Conservation (phyloP, 2,113 vertebrate genomes). For the Zosterops borbonicus region DNA sequence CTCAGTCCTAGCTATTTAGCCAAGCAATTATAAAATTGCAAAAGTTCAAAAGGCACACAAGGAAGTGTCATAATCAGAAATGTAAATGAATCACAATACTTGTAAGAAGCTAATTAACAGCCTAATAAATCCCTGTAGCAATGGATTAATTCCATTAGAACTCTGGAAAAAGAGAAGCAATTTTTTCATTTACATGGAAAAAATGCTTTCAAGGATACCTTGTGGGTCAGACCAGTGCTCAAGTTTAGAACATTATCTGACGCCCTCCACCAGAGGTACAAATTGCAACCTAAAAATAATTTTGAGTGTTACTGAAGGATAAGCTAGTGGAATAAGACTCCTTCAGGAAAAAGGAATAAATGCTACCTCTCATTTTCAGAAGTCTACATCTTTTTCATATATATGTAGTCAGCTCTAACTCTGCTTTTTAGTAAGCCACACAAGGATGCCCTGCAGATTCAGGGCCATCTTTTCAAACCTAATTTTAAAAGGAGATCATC, state of each 20-base stretch:
- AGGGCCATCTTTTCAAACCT: neutral
- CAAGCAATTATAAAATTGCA: conserved; percentile 10
- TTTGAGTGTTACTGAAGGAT: neutral
- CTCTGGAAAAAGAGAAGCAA: neutral
- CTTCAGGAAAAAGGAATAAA: neutral
- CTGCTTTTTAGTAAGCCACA: neutral
- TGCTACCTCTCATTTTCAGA: neutral
- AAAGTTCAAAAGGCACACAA: conserved; percentile 19
- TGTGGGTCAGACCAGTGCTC: neutral
- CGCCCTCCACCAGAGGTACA: neutral
- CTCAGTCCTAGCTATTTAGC: neutral
- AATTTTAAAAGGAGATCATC: neutral
- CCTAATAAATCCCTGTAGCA: conserved; percentile 10
- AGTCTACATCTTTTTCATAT: neutral
- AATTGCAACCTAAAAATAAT: neutral
- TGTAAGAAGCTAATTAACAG: conserved; percentile 40
- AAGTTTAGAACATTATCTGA: neutral
- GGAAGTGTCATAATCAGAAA: conserved; percentile 33
- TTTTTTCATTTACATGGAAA: neutral
- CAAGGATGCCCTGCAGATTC: neutral
- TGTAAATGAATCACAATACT: conserved; percentile 6
- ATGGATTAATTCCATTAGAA: conserved; percentile 36
- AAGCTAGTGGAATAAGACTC: neutral
- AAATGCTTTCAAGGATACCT: neutral
- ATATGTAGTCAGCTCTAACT: neutral